Evolutionary conservation across 2,888 invertebrate genomes (phyloP), one percentile per base, ranked within the genome.

Genomic region (Apodemia duryi): DNA sequence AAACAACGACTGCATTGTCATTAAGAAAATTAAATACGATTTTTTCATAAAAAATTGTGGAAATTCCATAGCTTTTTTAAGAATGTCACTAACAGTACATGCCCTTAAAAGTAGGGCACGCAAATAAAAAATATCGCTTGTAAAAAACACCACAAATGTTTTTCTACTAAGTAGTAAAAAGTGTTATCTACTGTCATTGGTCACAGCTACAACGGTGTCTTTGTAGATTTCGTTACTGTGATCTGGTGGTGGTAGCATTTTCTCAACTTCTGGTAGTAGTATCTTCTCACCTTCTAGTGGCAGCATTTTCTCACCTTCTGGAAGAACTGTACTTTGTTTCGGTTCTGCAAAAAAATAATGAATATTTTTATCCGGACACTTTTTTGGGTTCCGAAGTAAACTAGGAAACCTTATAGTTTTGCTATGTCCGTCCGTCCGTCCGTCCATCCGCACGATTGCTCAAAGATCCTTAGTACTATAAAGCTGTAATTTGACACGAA

Each of bases 221-320:
- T 57, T 57, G 13, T 57, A 57, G 57, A 57, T 57, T 11, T 13
- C 13, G 9, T 57, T 32, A 13, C 32, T 57, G 32, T 57, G 32
- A 13, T 57, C 11, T 11, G 11, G 10, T 29, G 57, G 54, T 28
- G 54, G 57, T 46, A 46, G 46, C 5, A 46, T 46, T 46, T 46
- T 46, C 2, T 13, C 13, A 46, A 6, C 46, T 13, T 46, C 46
- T 46, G 13, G 13, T 6, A 13, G 46, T 46, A n/a, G 13, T 1
- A 46, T 46, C 6, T 46, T 46, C 5, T 46, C 46, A 46, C 13
- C 46, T 6, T 13, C 6, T 4, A 13, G 13, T 13, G 46, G 2
- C 32, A 57, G 32, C 57, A 57, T 57, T 32, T 57, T 57, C 5
- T 57, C 57, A 29, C 57, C 57, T 57, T 57, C 57, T 6, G 57